Percentiles rank a stretch among this genome's conserved stretches.
Evolutionary conservation across 2,888 invertebrate species (phyloP).

Genomic region (Lomographa bimaculata): DNA sequence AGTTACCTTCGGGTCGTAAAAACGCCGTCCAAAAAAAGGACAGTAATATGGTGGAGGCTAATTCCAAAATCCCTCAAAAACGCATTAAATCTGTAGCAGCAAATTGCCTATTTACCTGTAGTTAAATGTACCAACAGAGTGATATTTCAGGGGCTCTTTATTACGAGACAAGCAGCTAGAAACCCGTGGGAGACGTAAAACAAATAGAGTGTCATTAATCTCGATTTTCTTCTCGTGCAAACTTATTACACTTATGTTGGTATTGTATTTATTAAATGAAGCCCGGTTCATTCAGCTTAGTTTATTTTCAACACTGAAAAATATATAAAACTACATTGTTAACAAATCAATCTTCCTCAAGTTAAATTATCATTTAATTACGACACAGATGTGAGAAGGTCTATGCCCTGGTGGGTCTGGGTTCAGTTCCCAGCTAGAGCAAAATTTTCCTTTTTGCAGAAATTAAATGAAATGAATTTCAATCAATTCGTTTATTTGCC

Average conservation of each 20-base stretch:
- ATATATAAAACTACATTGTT: too few species aligned
- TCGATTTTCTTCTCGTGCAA: slow-evolving; percentile 17
- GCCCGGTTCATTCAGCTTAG: too few species aligned
- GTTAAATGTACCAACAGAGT: slow-evolving; percentile 18
- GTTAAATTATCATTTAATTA: too few species aligned
- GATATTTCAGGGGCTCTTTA: slow-evolving; percentile 23
- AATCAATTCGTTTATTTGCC: too few species aligned
- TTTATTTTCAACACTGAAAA: too few species aligned
- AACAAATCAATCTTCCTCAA: too few species aligned
- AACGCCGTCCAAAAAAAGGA: slow-evolving; percentile 23
- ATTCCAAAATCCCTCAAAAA: slow-evolving; percentile 25
- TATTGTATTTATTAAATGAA: too few species aligned
- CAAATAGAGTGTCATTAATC: slow-evolving; percentile 27
- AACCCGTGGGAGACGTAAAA: slow-evolving; percentile 28
- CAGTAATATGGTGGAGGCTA: slow-evolving; percentile 14
- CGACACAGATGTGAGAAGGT: too few species aligned
- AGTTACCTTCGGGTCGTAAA: slow-evolving; percentile 25
- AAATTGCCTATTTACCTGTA: slow-evolving; percentile 27
- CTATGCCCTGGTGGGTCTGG: too few species aligned
- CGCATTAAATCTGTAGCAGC: slow-evolving; percentile 23
- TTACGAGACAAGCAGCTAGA: slow-evolving; percentile 21
- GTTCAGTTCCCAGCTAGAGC: too few species aligned
- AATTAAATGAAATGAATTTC: too few species aligned
- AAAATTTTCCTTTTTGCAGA: too few species aligned
- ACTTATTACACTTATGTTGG: neutral